Evolutionary conservation across 2,888 invertebrate genomes (phyloP).

Genomic region (Micoletzkya japonica): DNA sequence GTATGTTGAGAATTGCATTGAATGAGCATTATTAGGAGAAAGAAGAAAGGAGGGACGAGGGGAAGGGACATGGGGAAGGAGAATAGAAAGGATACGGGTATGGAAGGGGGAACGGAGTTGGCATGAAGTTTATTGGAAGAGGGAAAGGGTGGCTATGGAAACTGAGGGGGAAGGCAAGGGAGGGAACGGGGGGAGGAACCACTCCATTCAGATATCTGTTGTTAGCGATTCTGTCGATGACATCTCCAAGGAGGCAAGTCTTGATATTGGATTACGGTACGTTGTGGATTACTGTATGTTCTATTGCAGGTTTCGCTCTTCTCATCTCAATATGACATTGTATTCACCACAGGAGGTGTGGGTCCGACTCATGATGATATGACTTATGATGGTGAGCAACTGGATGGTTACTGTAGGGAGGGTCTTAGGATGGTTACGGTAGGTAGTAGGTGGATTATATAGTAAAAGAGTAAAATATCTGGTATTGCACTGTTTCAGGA

Average conservation of each 20-base stretch:
- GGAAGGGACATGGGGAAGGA: not conserved
- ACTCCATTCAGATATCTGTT: conserved; percentile 70
- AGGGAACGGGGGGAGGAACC: not conserved
- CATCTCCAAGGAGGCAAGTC: conserved; percentile 71
- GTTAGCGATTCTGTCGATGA: conserved; percentile 73
- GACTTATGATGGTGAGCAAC: conserved; percentile 73
- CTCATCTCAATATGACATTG: conserved; percentile 68
- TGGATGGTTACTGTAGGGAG: not conserved
- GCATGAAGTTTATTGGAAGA: conserved; percentile 9
- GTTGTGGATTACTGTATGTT: conserved; percentile 1
- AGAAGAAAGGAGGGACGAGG: not conserved
- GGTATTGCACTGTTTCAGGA: too few relatives aligned
- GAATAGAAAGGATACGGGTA: not conserved
- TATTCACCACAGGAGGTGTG: conserved; percentile 78
- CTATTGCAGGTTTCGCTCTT: conserved; percentile 12
- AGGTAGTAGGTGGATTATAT: too few relatives aligned
- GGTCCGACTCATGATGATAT: conserved; percentile 81
- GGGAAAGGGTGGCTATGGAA: not conserved
- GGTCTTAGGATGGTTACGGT: too few relatives aligned
- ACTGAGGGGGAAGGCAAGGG: not conserved
- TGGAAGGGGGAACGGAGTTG: not conserved
- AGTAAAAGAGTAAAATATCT: too few relatives aligned
- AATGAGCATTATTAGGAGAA: conserved; percentile 7
- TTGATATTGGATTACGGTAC: not conserved
- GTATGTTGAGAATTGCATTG: too few relatives aligned